Base-by-base conservation (phyloP, 2,113 vertebrate genomes). In the Drymodes brunneopygia region DNA sequence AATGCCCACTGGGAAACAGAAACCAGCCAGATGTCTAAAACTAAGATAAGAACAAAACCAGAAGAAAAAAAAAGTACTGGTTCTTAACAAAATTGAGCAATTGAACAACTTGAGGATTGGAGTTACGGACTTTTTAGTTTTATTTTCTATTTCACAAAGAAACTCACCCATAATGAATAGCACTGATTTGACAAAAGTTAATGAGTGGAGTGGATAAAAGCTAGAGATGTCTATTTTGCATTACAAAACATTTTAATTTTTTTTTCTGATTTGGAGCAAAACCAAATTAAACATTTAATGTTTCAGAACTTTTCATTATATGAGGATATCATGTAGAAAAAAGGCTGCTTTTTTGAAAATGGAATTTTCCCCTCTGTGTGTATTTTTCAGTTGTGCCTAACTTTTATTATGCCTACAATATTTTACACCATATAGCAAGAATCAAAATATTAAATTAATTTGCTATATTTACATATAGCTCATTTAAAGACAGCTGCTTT, bases 111-210 rank as follows among this genome's bases (percentile, higher is more conserved):
- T 95, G 29, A 40, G 47, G 70, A 92, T 28, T 77, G 50, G 64
- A 95, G 91, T 86, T 96, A 91, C 0, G 33, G 80, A 92, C 81
- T 89, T 92, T 93, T 95, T 85, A 88, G 44, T 58, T 89, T 92
- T 81, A 91, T 92, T 94, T 95, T 91, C 42, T 89, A 15, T 92
- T 94, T 91, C 90, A 91, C 84, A 92, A 79, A 91, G 81, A 66
- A 84, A 84, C 57, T 81, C 44, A 36, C 81, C 47, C 69, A 84
- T 88, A 84, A 84, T 96, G 92, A 94, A 92, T 92, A 96, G 90
- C 78, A 91, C 77, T 96, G 89, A 94, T 94, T 96, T 96, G 89
- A 92, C 77, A 90, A 88, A 94, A 94, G 93, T 92, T 95, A 95
- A 81, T 83, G 77, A 91, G 73, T 86, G 64, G 89, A 91, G 48